Base-by-base conservation (phyloP, 2,888 invertebrate species). In the Torymus tubicola region DNA sequence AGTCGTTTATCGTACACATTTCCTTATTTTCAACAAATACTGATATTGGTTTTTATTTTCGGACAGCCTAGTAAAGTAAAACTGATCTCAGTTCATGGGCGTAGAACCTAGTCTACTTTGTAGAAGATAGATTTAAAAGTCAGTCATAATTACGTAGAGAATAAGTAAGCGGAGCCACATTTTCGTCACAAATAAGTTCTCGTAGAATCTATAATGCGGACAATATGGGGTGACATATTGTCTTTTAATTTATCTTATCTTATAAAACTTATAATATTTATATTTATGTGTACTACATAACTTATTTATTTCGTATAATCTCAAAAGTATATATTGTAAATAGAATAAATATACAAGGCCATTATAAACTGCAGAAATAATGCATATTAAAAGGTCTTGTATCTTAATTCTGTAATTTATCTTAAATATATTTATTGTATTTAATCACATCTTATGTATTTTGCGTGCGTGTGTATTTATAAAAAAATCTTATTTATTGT, bases 1-100 rank as follows among this genome's bases (percentile, higher is more conserved):
- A 42, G 42, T 42, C 42, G 8, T 8, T 42, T 42, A 42, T 1
- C 5, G 8, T 42, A 42, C 42, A 42, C 42, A 57, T 68, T 64
- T 24, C 58, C 0, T 57, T 53, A 16, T 18, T 50, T 50, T 60
- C 4, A 24, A 2, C 10, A 61, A 53, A 61, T 13, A 21, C 60
- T 16, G 16, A 68, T 68, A 63, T 13, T 3, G 57, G 57, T 53
- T 60, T 80, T 58, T 53, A 16, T 52, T 75, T 81, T 68, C 68
- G 67, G 75, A 65, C 68, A 60, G 78, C 80, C 31, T 75, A 82
- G 82, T 82, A 82, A 18, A 82, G 80, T 75, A 77, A 5, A 42
- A 68, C 58, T 73, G 82, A 82, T 82, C 82, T 82, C 82, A 78
- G 75, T 80, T 71, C 80, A 75, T 82, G 82, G 52, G 65, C 31